Percentiles rank a stretch among this genome's conserved stretches.
Conservation (phyloP, 53 echinoderm and acorn worm species). For the Actinopyga echinites region DNA sequence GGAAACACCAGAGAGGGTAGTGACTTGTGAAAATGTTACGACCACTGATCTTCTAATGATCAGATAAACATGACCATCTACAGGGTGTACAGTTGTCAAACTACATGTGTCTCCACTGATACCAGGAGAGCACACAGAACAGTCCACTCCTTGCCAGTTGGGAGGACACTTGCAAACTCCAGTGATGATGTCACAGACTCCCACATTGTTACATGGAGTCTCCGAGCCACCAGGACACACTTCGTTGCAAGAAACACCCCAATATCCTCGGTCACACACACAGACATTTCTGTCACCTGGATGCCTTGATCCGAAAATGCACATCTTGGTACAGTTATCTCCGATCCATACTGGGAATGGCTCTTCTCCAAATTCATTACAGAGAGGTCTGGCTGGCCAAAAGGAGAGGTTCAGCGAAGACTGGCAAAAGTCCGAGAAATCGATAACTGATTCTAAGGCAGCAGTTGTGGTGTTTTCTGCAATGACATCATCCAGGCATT, state of each 20-base stretch:
- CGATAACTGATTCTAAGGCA: slow-evolving; percentile 67
- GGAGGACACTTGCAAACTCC: slow-evolving; percentile 70
- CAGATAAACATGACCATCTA: neutral
- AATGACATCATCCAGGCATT: slow-evolving; percentile 62
- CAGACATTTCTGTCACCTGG: slow-evolving; percentile 65
- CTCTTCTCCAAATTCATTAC: slow-evolving; percentile 72
- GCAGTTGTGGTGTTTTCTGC: slow-evolving; percentile 59
- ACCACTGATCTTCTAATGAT: slow-evolving; percentile 43
- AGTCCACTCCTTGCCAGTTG: slow-evolving; percentile 78
- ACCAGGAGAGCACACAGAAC: slow-evolving; percentile 69
- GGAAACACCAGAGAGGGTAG: slow-evolving; percentile 73
- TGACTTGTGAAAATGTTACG: slow-evolving; percentile 70
- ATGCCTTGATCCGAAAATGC: slow-evolving; percentile 66
- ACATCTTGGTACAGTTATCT: slow-evolving; percentile 69
- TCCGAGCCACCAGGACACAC: slow-evolving; percentile 77
- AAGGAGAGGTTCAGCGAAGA: slow-evolving; percentile 53
- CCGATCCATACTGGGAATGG: slow-evolving; percentile 89
- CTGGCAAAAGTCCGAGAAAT: slow-evolving; percentile 73
- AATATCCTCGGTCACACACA: slow-evolving; percentile 73
- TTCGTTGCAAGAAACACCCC: slow-evolving; percentile 59
- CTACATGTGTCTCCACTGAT: slow-evolving; percentile 70
- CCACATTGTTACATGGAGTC: slow-evolving; percentile 72
- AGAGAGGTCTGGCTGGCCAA: slow-evolving; percentile 85
- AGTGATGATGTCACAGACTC: slow-evolving; percentile 58
- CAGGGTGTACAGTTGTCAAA: slow-evolving; percentile 18